phyloP scores from a whole-genome alignment of 2,888 invertebrate species.

The Cephus rjabovi region DNA sequence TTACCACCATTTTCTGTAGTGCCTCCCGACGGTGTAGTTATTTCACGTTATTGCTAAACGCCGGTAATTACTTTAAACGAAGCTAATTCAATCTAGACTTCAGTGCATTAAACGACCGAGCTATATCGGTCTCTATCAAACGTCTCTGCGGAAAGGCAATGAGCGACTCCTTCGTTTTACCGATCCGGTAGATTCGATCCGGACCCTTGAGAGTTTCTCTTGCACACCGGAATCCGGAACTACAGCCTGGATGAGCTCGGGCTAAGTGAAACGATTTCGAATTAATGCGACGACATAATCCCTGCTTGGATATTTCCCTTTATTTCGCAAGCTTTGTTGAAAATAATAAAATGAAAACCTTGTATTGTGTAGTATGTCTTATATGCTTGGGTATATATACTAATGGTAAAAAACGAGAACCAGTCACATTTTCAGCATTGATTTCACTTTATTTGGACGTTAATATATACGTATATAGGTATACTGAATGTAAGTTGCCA shows the following conservation, averaged over 20 bases:
- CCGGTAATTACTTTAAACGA: slow-evolving; percentile 27
- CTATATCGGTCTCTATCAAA: not conserved
- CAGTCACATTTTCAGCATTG: not conserved
- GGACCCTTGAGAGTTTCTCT: not conserved
- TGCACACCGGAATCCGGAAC: too few species aligned
- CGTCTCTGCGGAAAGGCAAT: not conserved
- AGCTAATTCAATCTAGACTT: slow-evolving; percentile 26
- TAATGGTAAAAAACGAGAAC: not conserved
- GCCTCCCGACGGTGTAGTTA: slow-evolving; percentile 15
- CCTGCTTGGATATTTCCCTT: not conserved
- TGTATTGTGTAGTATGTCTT: not conserved
- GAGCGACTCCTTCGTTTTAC: not conserved
- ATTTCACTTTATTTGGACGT: not conserved
- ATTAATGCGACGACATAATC: not conserved
- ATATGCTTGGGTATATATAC: not conserved
- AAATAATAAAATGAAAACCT: not conserved
- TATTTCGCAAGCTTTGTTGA: not conserved
- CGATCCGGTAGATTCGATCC: not conserved
- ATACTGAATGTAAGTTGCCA: not conserved
- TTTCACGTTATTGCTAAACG: slow-evolving; percentile 26
- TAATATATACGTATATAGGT: not conserved
- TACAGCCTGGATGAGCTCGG: not conserved
- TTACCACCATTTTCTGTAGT: slow-evolving; percentile 6
- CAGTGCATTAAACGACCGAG: not conserved
- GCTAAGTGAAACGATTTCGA: not conserved